These are phyloP conservation scores for Aurelia coerulea DNA, from an alignment of 30 jellyfish, hydroid and myxozoan species.

Conservation along the genomic window DNA sequence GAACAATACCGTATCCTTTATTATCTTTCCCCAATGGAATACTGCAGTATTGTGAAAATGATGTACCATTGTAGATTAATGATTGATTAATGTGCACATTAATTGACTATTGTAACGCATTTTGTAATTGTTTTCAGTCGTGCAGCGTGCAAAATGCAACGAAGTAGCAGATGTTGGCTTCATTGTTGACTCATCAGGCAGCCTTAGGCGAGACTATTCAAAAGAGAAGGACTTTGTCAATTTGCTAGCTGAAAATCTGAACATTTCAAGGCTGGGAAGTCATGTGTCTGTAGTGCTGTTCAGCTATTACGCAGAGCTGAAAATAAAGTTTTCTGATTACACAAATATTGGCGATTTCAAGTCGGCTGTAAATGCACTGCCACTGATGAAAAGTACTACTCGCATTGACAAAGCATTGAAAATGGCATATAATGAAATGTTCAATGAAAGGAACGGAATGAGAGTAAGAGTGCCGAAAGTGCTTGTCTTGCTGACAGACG, in stretches of 20 bases:
- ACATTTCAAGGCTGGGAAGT: conserved; percentile 54
- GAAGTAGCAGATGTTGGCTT: conserved; percentile 71
- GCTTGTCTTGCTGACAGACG: conserved; percentile 63
- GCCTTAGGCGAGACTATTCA: conserved; percentile 44
- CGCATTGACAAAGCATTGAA: conserved; percentile 72
- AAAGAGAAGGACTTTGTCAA: conserved; percentile 73
- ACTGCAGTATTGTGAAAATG: too few species aligned
- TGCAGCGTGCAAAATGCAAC: conserved; percentile 17
- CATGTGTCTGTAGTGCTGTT: conserved; percentile 74
- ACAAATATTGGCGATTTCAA: conserved; percentile 25
- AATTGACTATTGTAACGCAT: too few species aligned
- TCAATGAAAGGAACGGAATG: conserved; percentile 58
- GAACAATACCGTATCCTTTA: too few species aligned
- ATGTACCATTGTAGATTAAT: too few species aligned
- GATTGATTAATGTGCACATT: too few species aligned
- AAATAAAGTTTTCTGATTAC: conserved; percentile 69
- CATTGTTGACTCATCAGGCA: conserved; percentile 75
- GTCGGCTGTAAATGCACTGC: conserved; percentile 58
- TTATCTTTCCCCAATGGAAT: too few species aligned
- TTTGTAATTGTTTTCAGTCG: not conserved
- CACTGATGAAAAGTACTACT: conserved; percentile 56
- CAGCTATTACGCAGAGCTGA: conserved; percentile 73
- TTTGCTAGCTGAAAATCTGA: conserved; percentile 35
- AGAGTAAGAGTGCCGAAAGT: conserved; percentile 50
- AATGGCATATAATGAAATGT: conserved; percentile 54